phyloP scores from a whole-genome alignment of 2,113 vertebrate genomes.

The Alectura lathami region DNA sequence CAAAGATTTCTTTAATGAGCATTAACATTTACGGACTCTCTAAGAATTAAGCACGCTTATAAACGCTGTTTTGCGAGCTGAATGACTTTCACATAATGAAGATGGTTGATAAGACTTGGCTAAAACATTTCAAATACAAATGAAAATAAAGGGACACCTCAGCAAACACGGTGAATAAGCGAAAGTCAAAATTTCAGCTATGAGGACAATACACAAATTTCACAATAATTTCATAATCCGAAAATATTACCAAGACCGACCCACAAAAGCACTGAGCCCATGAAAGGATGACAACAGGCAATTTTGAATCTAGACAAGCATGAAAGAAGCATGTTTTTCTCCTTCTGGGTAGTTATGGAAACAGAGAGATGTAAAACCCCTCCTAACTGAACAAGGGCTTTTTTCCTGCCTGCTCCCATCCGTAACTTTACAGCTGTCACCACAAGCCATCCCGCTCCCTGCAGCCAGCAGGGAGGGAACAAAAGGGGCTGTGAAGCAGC shows the following conservation, averaged over 20 bases:
- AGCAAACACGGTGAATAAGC: background rate
- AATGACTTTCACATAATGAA: slow-evolving; percentile 46
- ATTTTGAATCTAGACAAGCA: slow-evolving; percentile 69
- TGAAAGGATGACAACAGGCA: slow-evolving; percentile 66
- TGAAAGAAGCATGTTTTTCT: slow-evolving; percentile 69
- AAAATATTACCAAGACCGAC: slow-evolving; percentile 32
- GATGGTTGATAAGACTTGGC: slow-evolving; percentile 36
- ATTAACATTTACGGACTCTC: slow-evolving; percentile 30
- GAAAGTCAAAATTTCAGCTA: slow-evolving; percentile 25
- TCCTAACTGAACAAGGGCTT: slow-evolving; percentile 58
- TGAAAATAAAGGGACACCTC: slow-evolving; percentile 3
- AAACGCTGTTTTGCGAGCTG: slow-evolving; percentile 36
- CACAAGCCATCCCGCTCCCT: slow-evolving; percentile 39
- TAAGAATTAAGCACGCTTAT: slow-evolving; percentile 36
- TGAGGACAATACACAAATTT: slow-evolving; percentile 40
- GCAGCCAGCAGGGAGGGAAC: slow-evolving; percentile 57
- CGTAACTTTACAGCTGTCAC: slow-evolving; percentile 67
- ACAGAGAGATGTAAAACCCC: slow-evolving; percentile 64
- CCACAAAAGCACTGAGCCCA: slow-evolving; percentile 51
- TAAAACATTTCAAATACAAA: slow-evolving; percentile 45
- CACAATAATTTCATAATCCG: slow-evolving; percentile 1
- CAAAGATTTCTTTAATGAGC: slow-evolving; percentile 44
- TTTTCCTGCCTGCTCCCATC: slow-evolving; percentile 58
- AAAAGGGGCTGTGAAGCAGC: slow-evolving; percentile 52
- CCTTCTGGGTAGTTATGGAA: slow-evolving; percentile 73